Evolutionary conservation across 1,140 invertebrate species (phyloP).

Genomic region (Hormaphis cornu): DNA sequence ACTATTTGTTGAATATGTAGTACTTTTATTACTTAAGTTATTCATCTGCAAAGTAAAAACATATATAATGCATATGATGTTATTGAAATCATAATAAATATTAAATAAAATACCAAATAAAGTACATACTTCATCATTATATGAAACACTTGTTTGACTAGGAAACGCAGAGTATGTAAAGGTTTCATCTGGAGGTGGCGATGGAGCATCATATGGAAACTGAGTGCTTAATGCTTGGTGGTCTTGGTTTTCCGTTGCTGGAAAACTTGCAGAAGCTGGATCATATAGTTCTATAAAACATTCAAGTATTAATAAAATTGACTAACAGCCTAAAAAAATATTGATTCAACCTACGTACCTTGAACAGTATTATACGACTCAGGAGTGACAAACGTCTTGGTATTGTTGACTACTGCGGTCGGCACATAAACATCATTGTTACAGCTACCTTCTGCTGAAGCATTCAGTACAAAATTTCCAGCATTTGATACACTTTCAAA

Average conservation of each 20-base stretch:
- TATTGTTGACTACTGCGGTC: neutral
- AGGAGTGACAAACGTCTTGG: neutral
- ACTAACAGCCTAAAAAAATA: neutral
- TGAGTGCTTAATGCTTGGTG: neutral
- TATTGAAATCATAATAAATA: neutral
- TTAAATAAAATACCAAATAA: neutral
- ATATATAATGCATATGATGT: neutral
- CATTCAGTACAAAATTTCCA: neutral
- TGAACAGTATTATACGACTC: slow-evolving; percentile 13
- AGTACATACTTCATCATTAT: neutral
- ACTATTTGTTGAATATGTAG: neutral
- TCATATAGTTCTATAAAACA: neutral
- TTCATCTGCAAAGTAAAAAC: neutral
- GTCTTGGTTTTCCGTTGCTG: slow-evolving; percentile 4
- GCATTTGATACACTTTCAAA: neutral
- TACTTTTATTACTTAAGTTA: neutral
- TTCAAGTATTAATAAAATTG: neutral
- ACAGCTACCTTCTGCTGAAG: neutral
- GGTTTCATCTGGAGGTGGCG: slow-evolving; percentile 16
- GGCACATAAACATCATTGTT: slow-evolving; percentile 13
- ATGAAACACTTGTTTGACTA: neutral
- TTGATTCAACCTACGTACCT: neutral
- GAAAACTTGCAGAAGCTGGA: slow-evolving; percentile 15
- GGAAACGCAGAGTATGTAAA: neutral
- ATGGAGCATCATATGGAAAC: slow-evolving; percentile 26